These are phyloP conservation scores for Suricata suricatta DNA, from an alignment of 2,113 vertebrate genomes.

Conservation along the genomic window DNA sequence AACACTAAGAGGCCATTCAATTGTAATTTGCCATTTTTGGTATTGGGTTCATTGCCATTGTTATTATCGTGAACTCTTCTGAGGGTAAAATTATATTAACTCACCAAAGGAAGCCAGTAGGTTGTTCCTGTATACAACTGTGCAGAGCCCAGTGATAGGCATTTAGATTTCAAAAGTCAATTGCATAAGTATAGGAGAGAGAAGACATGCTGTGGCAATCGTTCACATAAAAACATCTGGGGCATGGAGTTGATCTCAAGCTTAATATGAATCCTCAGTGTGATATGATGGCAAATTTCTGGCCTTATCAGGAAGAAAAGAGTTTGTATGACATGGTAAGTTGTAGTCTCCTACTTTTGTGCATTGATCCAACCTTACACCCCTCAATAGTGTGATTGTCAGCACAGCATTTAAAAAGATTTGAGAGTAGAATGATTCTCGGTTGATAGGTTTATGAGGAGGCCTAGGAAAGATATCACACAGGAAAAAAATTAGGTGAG, in stretches of 20 bases:
- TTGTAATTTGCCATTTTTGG: neutral
- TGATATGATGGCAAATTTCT: neutral
- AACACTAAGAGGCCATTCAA: neutral
- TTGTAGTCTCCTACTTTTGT: neutral
- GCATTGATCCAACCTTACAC: neutral
- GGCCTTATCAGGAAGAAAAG: neutral
- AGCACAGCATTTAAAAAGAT: neutral
- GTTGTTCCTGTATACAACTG: neutral
- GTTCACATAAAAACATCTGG: neutral
- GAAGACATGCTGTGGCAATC: too few relatives aligned
- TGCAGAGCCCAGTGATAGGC: neutral
- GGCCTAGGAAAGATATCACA: neutral
- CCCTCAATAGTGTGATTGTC: neutral
- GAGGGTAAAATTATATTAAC: neutral
- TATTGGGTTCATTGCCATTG: neutral
- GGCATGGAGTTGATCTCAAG: neutral
- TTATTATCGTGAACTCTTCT: neutral
- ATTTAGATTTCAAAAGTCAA: conserved; percentile 13
- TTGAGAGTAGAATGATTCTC: neutral
- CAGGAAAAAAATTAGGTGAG: neutral
- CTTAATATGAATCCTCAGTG: neutral
- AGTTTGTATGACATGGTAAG: neutral
- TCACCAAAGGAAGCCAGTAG: neutral
- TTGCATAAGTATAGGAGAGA: neutral
- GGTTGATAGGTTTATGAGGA: neutral